Base-by-base conservation (phyloP, 2,888 invertebrate species). In the Marronus borbonicus region DNA sequence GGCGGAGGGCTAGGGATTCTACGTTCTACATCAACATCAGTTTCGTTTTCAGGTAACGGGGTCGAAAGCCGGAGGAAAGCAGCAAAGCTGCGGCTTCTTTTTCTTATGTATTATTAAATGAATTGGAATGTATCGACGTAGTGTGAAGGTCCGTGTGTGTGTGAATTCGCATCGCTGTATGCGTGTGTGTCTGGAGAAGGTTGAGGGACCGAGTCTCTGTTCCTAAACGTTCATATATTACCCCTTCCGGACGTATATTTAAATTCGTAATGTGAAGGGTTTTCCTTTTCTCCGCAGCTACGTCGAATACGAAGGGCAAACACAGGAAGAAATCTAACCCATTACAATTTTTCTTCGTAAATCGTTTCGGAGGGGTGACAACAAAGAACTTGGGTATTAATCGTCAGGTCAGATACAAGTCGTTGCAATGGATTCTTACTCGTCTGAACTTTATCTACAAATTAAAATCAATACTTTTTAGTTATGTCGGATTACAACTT, bases 31-130 rank as follows among this genome's bases (percentile, higher is more conserved):
- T 69, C 70, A 77, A 74, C 72, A 74, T 74, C 49, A 44, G 60
- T 60, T 74, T 60, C 24, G 72, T 60, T 74, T 5, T 74, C 72
- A 74, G 60, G 72, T 74, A 36, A 0, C 3, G 49, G 72, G 72
- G 44, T 44, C 60, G 14, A 14, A 44, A 28, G 60, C 39, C 60
- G 28, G 72, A 44, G 72, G 44, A 36, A n/a, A 39, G 70, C 31
- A 55, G 55, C 36, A 44, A 60, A 60, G 44, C 44, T 60, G 72
- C 12, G 72, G 72, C 72, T 60, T 74, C 72, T 74, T 74, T 69
- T 60, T 74, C 72, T 74, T 74, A 60, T 74, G 49, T 74, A 74
- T 74, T 74, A 74, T 74, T 74, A 74, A 74, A 74, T 74, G 60
- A 74, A 74, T 74, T 62, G 72, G 60, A 74, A 74, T 74, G 72